phyloP scores from a whole-genome alignment of 2,797 vertebrate genomes.

The Eidolon dupreanum region DNA sequence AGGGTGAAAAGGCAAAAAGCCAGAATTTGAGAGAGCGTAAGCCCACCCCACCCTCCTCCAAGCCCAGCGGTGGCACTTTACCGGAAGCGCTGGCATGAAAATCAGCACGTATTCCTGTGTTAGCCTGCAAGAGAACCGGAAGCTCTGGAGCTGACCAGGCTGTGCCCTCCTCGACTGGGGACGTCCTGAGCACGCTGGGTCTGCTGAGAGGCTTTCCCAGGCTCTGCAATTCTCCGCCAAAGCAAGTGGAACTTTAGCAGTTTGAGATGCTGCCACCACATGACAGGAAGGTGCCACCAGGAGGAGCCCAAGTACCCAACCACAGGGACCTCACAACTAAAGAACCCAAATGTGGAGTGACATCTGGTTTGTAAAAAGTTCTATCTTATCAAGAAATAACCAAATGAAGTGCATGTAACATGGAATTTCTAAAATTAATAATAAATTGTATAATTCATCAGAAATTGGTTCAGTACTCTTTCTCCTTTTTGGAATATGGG shows the following conservation, averaged over 20 bases:
- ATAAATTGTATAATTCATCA: neutral
- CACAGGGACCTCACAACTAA: neutral
- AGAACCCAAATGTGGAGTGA: neutral
- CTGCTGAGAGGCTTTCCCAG: neutral
- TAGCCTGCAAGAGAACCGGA: constrained; percentile 84
- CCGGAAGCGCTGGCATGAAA: constrained; percentile 92
- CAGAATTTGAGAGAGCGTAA: neutral
- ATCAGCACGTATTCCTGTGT: constrained; percentile 88
- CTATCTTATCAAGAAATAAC: neutral
- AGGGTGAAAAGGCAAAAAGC: neutral
- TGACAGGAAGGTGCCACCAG: neutral
- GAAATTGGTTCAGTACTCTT: neutral
- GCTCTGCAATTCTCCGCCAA: neutral
- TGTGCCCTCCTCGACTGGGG: neutral
- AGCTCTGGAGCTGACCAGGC: neutral
- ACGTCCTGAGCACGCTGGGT: neutral
- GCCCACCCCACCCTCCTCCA: neutral
- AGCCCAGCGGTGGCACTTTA: constrained; percentile 82
- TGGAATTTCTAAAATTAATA: neutral
- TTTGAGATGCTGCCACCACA: neutral
- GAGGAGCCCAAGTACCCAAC: neutral
- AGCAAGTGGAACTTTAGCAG: neutral
- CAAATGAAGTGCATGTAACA: neutral
- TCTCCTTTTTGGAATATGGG: neutral
- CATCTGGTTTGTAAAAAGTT: neutral